Conservation (phyloP, 37 sponge, comb jelly and placozoan genomes). For the Aplysina aerophoba region DNA sequence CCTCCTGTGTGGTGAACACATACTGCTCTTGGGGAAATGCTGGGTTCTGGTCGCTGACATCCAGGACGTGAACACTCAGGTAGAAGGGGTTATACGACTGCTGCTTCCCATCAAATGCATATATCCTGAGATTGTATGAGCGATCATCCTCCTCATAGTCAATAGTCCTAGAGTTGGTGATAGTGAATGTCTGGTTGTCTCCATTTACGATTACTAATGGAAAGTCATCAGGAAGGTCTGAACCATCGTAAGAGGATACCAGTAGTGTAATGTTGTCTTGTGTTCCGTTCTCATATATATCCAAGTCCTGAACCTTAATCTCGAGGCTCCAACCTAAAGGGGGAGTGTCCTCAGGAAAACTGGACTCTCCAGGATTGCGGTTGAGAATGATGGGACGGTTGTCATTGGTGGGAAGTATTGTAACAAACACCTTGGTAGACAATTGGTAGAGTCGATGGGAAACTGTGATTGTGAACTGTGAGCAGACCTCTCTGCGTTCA, state of each 20-base stretch:
- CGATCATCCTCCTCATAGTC: constrained; percentile 61
- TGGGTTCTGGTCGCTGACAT: constrained; percentile 51
- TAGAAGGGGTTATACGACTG: neutral
- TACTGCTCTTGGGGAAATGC: constrained; percentile 32
- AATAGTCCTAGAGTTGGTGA: constrained; percentile 39
- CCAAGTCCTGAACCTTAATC: neutral
- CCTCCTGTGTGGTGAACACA: constrained; percentile 22
- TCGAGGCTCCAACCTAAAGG: neutral
- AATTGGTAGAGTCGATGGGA: neutral
- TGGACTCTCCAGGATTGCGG: neutral
- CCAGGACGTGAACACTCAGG: constrained; percentile 20
- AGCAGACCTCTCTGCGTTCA: constrained; percentile 21
- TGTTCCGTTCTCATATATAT: neutral
- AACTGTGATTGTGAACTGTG: neutral
- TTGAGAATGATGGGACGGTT: constrained; percentile 6
- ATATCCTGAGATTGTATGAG: constrained; percentile 34
- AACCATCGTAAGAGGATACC: neutral
- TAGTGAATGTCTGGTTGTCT: neutral
- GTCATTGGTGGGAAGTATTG: neutral
- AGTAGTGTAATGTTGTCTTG: neutral
- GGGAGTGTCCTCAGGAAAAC: constrained; percentile 1
- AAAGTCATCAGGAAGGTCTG: neutral
- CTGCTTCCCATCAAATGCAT: constrained; percentile 54
- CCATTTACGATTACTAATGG: neutral
- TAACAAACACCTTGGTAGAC: neutral